Base-by-base conservation (phyloP, 64 coral and sea anemone genomes). In the Pocillopora verrucosa region DNA sequence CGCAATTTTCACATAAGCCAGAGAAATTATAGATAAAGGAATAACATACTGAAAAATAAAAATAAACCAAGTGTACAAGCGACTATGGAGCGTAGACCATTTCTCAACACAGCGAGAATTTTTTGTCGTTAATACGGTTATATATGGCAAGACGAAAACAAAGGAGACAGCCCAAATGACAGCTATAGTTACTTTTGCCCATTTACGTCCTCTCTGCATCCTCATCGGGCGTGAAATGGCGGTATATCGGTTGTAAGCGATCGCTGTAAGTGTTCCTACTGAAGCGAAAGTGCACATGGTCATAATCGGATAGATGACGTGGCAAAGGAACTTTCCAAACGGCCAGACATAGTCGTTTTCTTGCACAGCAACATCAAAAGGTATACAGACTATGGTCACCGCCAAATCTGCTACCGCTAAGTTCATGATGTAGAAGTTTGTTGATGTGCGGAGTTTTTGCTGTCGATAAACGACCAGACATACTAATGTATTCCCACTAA, bases 371-470 rank as follows among this genome's bases (percentile, higher is more conserved):
- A 97, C 73, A 97, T 97, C 95, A 61, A 97, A 97, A 19, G 95
- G 95, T 38, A 97, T 97, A 63, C 95, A 97, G 9, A 97, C 72
- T 6, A 94, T 74, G 1, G 91, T 93, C 11, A 97, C 89, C 2
- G 91, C 95, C 5, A 97, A 75, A 74, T 97, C 95, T 6, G 95
- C 91, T 12, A 92, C 57, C 16, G 95, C 95, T 19, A 97, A 62
- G 56, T 88, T 97, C 38, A 97, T 89, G n/a, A 97, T 97, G 73
- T 93, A 97, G 38, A 92, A 97, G 72, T 97, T 97, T 77, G 95
- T 97, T 5, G 95, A 97, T 0, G 95, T 97, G 60, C 95, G 88
- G 10, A 97, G 88, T 51, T 75, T 87, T 64, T 94, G 95, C 30
- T 97, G 95, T 58, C 88, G 78, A 60, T 91, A 93, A 13, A 97